These are phyloP conservation scores for Drosophila bocki DNA, from an alignment of 1,140 invertebrate species.

Conservation along the genomic window DNA sequence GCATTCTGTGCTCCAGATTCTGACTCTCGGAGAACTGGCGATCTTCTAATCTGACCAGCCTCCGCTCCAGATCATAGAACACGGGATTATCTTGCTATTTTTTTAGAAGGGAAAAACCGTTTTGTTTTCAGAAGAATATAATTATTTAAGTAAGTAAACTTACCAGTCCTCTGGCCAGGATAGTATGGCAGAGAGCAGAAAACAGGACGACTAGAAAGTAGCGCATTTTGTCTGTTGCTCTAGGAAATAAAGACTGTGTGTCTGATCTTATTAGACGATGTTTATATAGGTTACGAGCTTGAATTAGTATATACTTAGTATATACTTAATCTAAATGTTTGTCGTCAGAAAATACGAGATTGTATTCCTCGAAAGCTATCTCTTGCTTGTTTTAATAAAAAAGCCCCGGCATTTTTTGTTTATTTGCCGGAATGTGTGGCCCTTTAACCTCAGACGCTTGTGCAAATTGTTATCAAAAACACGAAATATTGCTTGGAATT, in stretches of 20 bases:
- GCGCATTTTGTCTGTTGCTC: background rate
- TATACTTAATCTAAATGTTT: background rate
- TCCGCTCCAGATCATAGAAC: background rate
- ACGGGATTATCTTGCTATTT: background rate
- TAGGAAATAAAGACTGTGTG: background rate
- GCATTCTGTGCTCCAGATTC: background rate
- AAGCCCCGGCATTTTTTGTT: background rate
- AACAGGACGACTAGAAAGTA: background rate
- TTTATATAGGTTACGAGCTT: slow-evolving; percentile 3
- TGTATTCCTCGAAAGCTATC: background rate
- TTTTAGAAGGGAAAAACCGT: background rate
- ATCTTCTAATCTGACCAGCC: background rate
- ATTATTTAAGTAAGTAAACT: background rate
- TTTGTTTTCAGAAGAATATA: background rate
- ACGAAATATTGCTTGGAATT: background rate
- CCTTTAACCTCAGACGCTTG: background rate
- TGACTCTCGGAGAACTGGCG: background rate
- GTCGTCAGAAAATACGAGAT: background rate
- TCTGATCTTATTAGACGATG: too few species aligned
- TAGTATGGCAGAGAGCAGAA: background rate
- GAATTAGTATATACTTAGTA: background rate
- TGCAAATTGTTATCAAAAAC: background rate
- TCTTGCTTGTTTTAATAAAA: background rate
- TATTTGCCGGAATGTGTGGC: background rate
- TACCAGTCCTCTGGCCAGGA: slow-evolving; percentile 1